Conservation (phyloP, 2,797 vertebrate genomes). For the Pampus argenteus region DNA sequence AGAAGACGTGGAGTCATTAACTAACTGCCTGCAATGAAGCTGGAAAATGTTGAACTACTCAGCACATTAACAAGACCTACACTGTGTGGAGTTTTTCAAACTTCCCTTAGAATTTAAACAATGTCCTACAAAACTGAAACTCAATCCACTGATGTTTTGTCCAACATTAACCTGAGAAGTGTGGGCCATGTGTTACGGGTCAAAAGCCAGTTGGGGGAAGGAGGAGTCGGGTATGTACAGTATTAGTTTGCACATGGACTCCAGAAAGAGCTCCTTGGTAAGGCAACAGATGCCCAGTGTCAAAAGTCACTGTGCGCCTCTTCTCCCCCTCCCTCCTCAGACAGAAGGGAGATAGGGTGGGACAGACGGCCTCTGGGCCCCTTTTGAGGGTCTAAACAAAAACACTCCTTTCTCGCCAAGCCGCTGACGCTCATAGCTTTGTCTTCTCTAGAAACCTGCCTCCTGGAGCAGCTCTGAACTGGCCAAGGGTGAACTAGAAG, state of each 20-base stretch:
- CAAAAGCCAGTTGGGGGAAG: conserved; percentile 28
- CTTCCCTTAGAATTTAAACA: conserved; percentile 2
- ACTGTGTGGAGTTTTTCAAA: background rate
- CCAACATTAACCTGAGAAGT: conserved; percentile 35
- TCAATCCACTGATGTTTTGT: conserved; percentile 37
- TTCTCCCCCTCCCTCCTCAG: conserved; percentile 16
- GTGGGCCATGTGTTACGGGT: conserved; percentile 49
- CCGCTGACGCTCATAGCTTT: conserved; percentile 43
- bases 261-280: conserved; percentile 46
- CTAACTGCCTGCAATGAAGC: conserved; percentile 33
- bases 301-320: conserved; percentile 60
- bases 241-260: conserved; percentile 60
- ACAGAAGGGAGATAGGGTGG: conserved; percentile 69
- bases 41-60: conserved; percentile 25
- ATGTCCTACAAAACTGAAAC: conserved; percentile 20
- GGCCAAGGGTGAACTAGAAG: background rate
- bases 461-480: conserved; percentile 10
- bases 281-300: conserved; percentile 73
- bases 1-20: conserved; percentile 33
- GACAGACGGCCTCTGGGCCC: conserved; percentile 58
- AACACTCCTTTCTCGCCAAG: conserved; percentile 43
- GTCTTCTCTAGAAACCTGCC: conserved; percentile 38
- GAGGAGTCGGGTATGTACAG: conserved; percentile 44
- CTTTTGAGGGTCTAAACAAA: conserved; percentile 61
- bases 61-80: conserved; percentile 7